Evolutionary conservation across 2,888 invertebrate species (phyloP).

Genomic region (Aricia artaxerxes): DNA sequence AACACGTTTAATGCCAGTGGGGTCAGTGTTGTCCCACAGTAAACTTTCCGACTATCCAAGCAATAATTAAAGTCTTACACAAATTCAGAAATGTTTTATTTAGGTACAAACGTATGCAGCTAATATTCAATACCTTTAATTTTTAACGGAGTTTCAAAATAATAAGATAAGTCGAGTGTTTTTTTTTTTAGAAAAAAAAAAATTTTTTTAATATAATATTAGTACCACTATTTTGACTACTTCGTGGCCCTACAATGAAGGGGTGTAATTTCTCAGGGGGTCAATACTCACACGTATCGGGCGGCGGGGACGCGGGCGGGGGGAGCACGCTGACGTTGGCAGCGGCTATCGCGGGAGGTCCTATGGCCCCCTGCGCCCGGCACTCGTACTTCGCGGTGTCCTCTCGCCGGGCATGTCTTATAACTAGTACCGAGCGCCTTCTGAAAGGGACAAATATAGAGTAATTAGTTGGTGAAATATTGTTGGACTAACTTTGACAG

Average conservation of each 20-base stretch:
- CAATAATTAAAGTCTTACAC: neutral
- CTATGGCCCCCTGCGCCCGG: slow-evolving; percentile 86
- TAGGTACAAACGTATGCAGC: too few relatives aligned
- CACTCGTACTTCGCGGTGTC: slow-evolving; percentile 92
- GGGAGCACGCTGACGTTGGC: slow-evolving; percentile 77
- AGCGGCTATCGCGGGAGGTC: slow-evolving; percentile 78
- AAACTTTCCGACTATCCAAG: too few relatives aligned
- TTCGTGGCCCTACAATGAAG: too few relatives aligned
- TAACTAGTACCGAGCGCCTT: slow-evolving; percentile 91
- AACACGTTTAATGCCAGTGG: neutral
- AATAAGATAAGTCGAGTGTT: too few relatives aligned
- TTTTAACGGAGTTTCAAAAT: too few relatives aligned
- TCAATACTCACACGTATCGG: slow-evolving; percentile 68
- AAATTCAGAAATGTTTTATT: neutral
- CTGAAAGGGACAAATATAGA: slow-evolving; percentile 67
- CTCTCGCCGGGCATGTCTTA: slow-evolving; percentile 86
- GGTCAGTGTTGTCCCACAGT: neutral
- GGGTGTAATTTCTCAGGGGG: neutral
- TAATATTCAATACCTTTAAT: too few relatives aligned
- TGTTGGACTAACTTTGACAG: neutral
- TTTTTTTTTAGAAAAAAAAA: too few relatives aligned
- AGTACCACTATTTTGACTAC: too few relatives aligned
- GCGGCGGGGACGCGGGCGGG: slow-evolving; percentile 63
- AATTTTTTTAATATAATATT: too few relatives aligned
- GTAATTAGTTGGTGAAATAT: neutral